phyloP scores from a whole-genome alignment of 2,888 invertebrate species.

The Erpobdella octoculata region DNA sequence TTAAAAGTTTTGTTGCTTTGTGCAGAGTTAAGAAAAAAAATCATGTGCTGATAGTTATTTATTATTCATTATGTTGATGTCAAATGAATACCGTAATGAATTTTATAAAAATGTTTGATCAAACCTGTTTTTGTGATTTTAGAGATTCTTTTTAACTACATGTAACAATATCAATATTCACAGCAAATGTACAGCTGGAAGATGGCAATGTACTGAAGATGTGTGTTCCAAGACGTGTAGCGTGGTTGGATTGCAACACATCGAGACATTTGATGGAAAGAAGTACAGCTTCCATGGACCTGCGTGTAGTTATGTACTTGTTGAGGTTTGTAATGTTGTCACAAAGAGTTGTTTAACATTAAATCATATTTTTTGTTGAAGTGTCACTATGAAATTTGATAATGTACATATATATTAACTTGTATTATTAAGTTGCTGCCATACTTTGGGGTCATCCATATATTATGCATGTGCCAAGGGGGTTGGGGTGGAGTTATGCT shows the following conservation, averaged over 20 bases:
- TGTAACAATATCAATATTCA: too few relatives aligned
- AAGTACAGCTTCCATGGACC: constrained; percentile 39
- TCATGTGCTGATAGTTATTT: not conserved
- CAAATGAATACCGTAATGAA: not conserved
- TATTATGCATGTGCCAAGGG: too few relatives aligned
- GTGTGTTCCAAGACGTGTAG: constrained; percentile 42
- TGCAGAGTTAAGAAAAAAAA: too few relatives aligned
- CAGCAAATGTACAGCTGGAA: constrained; percentile 42
- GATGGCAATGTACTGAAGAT: constrained; percentile 44
- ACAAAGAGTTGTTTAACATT: too few relatives aligned
- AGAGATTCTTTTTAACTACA: too few relatives aligned
- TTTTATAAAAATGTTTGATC: not conserved
- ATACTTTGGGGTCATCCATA: too few relatives aligned
- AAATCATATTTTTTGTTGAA: too few relatives aligned
- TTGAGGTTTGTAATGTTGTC: constrained; percentile 29
- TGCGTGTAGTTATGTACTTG: constrained; percentile 29
- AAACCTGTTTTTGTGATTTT: not conserved
- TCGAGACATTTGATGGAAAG: constrained; percentile 45
- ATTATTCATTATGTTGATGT: not conserved
- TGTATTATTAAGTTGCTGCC: too few relatives aligned
- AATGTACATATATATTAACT: too few relatives aligned
- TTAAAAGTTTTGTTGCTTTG: too few relatives aligned
- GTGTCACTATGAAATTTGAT: too few relatives aligned
- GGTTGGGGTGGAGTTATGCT: too few relatives aligned
- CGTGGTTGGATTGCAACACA: constrained; percentile 41